phyloP scores from a whole-genome alignment of 30 jellyfish, hydroid and myxozoan genomes.

The Aurelia coerulea region DNA sequence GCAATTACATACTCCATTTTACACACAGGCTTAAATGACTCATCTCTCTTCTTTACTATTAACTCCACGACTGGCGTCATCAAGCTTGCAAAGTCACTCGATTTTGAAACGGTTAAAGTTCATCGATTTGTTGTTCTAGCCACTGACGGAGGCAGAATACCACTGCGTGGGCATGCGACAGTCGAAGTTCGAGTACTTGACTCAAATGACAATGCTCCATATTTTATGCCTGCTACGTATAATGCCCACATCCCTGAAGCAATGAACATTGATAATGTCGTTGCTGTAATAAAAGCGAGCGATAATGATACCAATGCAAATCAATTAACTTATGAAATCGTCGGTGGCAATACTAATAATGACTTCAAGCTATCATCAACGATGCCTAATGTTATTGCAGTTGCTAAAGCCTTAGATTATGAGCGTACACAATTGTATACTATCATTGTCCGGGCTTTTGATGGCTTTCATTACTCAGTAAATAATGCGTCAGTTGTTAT shows the following conservation, averaged over 20 bases:
- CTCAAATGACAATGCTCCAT: constrained; percentile 77
- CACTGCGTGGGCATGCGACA: constrained; percentile 50
- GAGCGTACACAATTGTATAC: constrained; percentile 63
- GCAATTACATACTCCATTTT: constrained; percentile 67
- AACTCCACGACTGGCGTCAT: constrained; percentile 80
- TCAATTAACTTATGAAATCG: constrained; percentile 19
- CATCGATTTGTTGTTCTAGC: constrained; percentile 73
- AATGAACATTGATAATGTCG: constrained; percentile 45
- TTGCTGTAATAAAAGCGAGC: constrained; percentile 63
- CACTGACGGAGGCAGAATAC: constrained; percentile 68
- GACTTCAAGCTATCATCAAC: constrained; percentile 22
- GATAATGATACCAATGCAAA: constrained; percentile 63
- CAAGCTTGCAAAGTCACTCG: constrained; percentile 55
- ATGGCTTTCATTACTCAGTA: constrained; percentile 45
- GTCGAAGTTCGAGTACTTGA: constrained; percentile 76
- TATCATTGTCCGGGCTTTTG: constrained; percentile 63
- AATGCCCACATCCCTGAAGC: constrained; percentile 71
- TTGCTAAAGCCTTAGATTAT: constrained; percentile 46
- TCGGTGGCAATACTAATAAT: constrained; percentile 34
- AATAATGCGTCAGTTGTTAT: constrained; percentile 62
- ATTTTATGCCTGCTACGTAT: constrained; percentile 54
- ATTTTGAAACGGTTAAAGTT: constrained; percentile 56
- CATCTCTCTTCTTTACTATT: constrained; percentile 47
- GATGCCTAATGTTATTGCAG: constrained; percentile 17
- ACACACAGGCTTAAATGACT: constrained; percentile 47